These are phyloP conservation scores for Pteria penguin DNA, from an alignment of 2,888 invertebrate genomes.

Conservation along the genomic window DNA sequence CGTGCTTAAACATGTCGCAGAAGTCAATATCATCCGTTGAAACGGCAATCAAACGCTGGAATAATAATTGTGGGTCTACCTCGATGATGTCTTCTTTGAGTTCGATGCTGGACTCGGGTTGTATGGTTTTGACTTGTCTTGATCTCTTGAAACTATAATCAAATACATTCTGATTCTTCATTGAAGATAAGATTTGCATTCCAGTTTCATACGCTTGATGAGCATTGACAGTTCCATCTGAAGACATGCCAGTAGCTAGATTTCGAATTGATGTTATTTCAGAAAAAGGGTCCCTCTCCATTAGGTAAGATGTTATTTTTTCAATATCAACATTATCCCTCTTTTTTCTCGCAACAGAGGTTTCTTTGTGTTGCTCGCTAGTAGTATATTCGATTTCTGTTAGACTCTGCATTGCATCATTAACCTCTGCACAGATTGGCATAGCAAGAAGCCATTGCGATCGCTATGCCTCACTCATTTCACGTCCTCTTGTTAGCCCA, in stretches of 20 bases:
- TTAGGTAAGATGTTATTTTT: conserved; percentile 37
- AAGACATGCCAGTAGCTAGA: conserved; percentile 55
- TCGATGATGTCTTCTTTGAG: conserved; percentile 41
- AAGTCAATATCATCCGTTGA: neutral
- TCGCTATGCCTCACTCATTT: conserved; percentile 53
- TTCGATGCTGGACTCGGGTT: conserved; percentile 22
- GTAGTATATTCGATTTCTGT: conserved; percentile 37
- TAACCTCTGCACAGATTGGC: conserved; percentile 50
- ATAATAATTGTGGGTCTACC: conserved; percentile 56
- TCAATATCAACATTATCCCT: conserved; percentile 48
- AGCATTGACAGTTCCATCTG: conserved; percentile 42
- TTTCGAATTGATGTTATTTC: conserved; percentile 47
- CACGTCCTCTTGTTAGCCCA: conserved; percentile 55
- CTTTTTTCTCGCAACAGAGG: conserved; percentile 14
- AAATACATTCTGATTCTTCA: conserved; percentile 41
- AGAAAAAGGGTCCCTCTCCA: conserved; percentile 48
- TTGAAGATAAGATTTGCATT: conserved; percentile 37
- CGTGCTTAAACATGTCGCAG: neutral
- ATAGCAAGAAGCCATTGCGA: conserved; percentile 52
- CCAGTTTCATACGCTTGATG: conserved; percentile 50
- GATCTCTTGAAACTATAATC: conserved; percentile 44
- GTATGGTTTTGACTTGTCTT: conserved; percentile 43
- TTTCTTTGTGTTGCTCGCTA: conserved; percentile 53
- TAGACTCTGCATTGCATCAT: conserved; percentile 46
- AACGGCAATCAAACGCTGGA: conserved; percentile 38